Evolutionary conservation across 1,140 invertebrate genomes (phyloP).

Genomic region (Drosophila burlai): DNA sequence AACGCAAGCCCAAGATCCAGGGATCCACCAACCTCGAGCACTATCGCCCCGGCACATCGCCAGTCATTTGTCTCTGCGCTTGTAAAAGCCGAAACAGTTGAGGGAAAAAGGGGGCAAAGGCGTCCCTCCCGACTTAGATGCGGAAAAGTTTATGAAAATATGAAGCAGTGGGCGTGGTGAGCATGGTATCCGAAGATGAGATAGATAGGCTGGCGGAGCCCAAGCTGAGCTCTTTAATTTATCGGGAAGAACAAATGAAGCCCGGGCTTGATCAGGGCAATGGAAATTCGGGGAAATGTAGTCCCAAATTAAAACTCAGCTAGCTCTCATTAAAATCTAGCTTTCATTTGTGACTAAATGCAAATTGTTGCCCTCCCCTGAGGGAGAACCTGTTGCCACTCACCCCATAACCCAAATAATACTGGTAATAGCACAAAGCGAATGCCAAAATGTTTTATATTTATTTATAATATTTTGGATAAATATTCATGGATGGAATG

Average conservation of each 20-base stretch:
- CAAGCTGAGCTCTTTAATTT: slow-evolving; percentile 57
- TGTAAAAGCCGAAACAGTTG: slow-evolving; percentile 56
- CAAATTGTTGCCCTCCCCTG: slow-evolving; percentile 42
- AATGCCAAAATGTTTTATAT: slow-evolving; percentile 39
- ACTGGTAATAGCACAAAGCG: slow-evolving; percentile 62
- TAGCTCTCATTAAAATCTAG: slow-evolving; percentile 26
- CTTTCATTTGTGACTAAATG: slow-evolving; percentile 32
- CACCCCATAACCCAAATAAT: slow-evolving; percentile 56
- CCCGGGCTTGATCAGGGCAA: background rate
- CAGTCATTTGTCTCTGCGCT: slow-evolving; percentile 80
- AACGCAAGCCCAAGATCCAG: slow-evolving; percentile 16
- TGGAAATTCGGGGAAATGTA: slow-evolving; percentile 26
- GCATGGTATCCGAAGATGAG: slow-evolving; percentile 20
- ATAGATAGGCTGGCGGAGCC: slow-evolving; percentile 30
- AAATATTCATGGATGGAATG: background rate
- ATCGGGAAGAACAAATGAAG: slow-evolving; percentile 43
- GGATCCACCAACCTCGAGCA: slow-evolving; percentile 22
- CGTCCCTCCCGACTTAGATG: slow-evolving; percentile 44
- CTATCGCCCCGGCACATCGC: slow-evolving; percentile 64
- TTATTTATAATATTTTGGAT: background rate
- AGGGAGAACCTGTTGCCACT: slow-evolving; percentile 37
- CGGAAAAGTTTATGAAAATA: slow-evolving; percentile 64
- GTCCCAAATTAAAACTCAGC: slow-evolving; percentile 19
- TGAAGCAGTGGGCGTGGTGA: slow-evolving; percentile 70
- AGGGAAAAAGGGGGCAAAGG: slow-evolving; percentile 1